phyloP scores from a whole-genome alignment of 2,797 vertebrate species.

The Hemibagrus guttatus region DNA sequence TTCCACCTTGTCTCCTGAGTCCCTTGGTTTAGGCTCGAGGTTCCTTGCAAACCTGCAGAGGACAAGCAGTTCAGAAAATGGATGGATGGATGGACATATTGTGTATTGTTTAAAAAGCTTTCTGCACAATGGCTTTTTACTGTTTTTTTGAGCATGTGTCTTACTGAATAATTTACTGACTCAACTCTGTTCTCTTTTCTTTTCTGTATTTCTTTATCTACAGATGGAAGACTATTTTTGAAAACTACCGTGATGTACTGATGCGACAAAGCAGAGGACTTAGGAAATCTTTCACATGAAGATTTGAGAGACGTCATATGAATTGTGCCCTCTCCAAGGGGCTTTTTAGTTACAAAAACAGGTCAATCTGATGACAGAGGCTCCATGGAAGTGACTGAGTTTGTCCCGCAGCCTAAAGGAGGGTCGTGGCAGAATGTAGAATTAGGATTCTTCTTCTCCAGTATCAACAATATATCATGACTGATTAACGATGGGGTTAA shows the following conservation, averaged over 20 bases:
- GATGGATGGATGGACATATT: not conserved
- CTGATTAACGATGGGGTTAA: slow-evolving; percentile 61
- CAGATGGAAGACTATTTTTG: slow-evolving; percentile 99
- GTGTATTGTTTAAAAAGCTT: not conserved
- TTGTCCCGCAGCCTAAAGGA: slow-evolving; percentile 67
- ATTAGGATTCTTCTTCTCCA: slow-evolving; percentile 68
- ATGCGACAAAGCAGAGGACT: slow-evolving; percentile 70
- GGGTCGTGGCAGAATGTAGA: slow-evolving; percentile 74
- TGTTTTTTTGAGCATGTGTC: not conserved
- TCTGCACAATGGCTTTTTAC: not conserved
- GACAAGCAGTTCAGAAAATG: too few species aligned
- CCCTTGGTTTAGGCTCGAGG: too few species aligned
- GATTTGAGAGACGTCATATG: slow-evolving; percentile 73
- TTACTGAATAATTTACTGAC: not conserved
- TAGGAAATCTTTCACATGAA: slow-evolving; percentile 76
- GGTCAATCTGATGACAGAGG: slow-evolving; percentile 71
- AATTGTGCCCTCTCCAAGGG: slow-evolving; percentile 79
- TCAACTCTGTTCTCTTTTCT: slow-evolving; percentile 5
- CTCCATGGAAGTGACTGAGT: slow-evolving; percentile 76
- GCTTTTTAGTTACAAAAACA: slow-evolving; percentile 73
- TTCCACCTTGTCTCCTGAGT: too few species aligned
- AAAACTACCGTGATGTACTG: slow-evolving; percentile 99
- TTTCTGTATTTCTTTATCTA: slow-evolving; percentile 64
- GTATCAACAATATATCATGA: slow-evolving; percentile 65
- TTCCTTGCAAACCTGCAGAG: too few species aligned